Percentiles rank a stretch among this genome's conserved stretches.
Conservation (phyloP, 1,140 invertebrate species). For the Charaxes varanes region DNA sequence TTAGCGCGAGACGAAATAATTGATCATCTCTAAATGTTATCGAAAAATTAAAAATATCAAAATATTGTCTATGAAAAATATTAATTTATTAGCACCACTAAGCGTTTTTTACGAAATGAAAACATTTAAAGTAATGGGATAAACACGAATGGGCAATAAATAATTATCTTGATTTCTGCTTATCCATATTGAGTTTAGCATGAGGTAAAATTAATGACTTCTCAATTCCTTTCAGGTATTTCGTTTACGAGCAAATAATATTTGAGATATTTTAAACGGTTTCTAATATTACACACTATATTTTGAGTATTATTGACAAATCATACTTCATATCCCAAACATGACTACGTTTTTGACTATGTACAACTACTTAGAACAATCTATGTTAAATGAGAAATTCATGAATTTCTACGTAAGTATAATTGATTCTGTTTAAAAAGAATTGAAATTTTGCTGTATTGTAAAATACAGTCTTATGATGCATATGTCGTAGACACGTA, state of each 20-base stretch:
- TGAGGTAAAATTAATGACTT: no score
- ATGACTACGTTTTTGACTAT: slow-evolving; percentile 9
- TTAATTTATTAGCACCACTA: slow-evolving; percentile 65
- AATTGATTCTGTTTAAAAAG: slow-evolving; percentile 15
- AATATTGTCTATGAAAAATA: slow-evolving; percentile 70
- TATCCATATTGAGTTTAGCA: no score
- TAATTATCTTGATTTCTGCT: no score
- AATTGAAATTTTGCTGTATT: slow-evolving; percentile 7
- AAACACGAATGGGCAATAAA: background rate
- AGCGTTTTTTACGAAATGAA: slow-evolving; percentile 13
- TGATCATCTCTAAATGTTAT: slow-evolving; percentile 58
- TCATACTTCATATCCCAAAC: background rate
- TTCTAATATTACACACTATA: background rate
- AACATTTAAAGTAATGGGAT: background rate
- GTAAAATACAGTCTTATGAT: slow-evolving; percentile 3
- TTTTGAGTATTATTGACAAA: background rate
- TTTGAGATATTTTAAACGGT: slow-evolving; percentile 2
- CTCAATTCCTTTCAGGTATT: slow-evolving; percentile 28
- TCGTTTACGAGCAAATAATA: slow-evolving; percentile 26
- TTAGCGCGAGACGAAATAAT: slow-evolving; percentile 44
- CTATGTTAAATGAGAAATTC: slow-evolving; percentile 5
- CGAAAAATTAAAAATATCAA: slow-evolving; percentile 56
- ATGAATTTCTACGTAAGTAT: slow-evolving; percentile 11
- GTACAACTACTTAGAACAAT: slow-evolving; percentile 19
- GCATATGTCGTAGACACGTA: no score